phyloP scores from a whole-genome alignment of 1,140 invertebrate genomes.

The Orius insidiosus region DNA sequence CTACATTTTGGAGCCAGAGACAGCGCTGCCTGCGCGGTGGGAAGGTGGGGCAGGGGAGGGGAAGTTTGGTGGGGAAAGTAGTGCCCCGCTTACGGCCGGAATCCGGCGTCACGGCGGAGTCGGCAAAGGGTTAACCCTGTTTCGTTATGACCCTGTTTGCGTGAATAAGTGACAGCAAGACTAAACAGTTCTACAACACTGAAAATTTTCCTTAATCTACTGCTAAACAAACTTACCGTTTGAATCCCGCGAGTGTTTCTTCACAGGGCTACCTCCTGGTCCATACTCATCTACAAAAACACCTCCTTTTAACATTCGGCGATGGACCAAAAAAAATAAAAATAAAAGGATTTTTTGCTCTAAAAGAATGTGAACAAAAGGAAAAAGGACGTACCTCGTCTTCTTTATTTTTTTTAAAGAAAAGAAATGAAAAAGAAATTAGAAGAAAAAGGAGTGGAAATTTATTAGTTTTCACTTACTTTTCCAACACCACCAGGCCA shows the following conservation, averaged over 20 bases:
- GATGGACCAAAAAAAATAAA: slow-evolving; percentile 3
- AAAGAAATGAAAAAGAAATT: not conserved
- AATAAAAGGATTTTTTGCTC: not conserved
- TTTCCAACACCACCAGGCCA: slow-evolving; percentile 15
- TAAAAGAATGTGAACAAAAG: not conserved
- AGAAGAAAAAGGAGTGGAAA: slow-evolving; percentile 1
- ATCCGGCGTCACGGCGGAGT: too few species aligned
- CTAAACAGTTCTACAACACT: slow-evolving; percentile 1
- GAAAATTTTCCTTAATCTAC: not conserved
- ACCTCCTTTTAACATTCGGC: not conserved
- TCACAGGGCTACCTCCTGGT: slow-evolving; percentile 10
- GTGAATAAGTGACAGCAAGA: too few species aligned
- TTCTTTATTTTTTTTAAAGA: too few species aligned
- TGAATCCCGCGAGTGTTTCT: slow-evolving; percentile 15
- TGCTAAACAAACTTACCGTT: slow-evolving; percentile 13
- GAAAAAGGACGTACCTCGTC: too few species aligned
- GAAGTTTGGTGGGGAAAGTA: too few species aligned
- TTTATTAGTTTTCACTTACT: slow-evolving; percentile 7
- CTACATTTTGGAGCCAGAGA: too few species aligned
- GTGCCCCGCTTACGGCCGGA: too few species aligned
- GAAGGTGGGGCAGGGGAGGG: too few species aligned
- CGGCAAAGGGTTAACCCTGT: too few species aligned
- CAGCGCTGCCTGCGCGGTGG: too few species aligned
- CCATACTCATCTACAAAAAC: slow-evolving; percentile 17
- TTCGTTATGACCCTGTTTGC: too few species aligned